Percentiles rank a stretch among this genome's conserved stretches.
Evolutionary conservation across 1,140 invertebrate species (phyloP).

Genomic region (Cydia fagiglandana): DNA sequence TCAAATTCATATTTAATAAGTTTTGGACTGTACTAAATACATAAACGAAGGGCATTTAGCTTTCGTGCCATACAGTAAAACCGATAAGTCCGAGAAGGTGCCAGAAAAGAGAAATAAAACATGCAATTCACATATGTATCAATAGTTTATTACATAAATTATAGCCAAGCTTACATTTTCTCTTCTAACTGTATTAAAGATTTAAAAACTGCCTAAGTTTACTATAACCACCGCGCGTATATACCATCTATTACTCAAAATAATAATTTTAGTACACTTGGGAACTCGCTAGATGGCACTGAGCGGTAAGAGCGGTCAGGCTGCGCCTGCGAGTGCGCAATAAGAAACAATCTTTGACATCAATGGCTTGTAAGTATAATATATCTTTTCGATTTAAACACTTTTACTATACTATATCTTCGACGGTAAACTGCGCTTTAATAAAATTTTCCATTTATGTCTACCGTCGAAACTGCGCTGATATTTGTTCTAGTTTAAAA

Average conservation of each 20-base stretch:
- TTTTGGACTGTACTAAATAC: too few species aligned
- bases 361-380: background rate
- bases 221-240: constrained; percentile 56
- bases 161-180: constrained; percentile 77
- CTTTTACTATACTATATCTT: background rate
- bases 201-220: constrained; percentile 69
- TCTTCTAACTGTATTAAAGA: constrained; percentile 69
- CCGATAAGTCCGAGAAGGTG: too few species aligned
- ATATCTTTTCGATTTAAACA: background rate
- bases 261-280: constrained; percentile 18
- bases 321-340: background rate
- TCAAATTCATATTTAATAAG: too few species aligned
- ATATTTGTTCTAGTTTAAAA: background rate
- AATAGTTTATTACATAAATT: constrained; percentile 79
- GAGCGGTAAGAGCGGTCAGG: background rate
- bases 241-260: constrained; percentile 37
- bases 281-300: constrained; percentile 3
- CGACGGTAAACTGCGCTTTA: background rate
- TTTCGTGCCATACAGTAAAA: too few species aligned
- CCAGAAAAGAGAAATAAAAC: constrained; percentile 39
- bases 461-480: background rate
- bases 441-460: background rate
- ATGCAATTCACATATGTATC: constrained; percentile 60
- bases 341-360: background rate
- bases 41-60: too few species aligned